Base-by-base conservation (phyloP, 2,113 vertebrate genomes). In the Chaetodon auriga region DNA sequence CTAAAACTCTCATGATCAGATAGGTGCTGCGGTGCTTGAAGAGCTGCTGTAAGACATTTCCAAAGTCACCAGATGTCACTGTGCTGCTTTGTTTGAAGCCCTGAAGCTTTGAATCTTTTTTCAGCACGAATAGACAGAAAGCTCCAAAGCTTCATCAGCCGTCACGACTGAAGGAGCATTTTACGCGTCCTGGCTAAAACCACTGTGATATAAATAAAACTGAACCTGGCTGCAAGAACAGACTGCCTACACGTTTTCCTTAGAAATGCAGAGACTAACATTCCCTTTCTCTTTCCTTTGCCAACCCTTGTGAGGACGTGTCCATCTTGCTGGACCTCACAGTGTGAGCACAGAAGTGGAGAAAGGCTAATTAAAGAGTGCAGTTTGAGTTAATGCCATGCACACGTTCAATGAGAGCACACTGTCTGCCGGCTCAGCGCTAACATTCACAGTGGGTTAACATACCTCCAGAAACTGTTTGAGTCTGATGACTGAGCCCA, bases 401-500 rank as follows among this genome's bases (percentile, higher is more conserved):
- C 8, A 60, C 57, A 18, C 16, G 25, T 15, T 58, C 3, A 6
- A 57, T 57, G 25, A 25, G 14, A 25, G 30, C 30, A 30, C 30
- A 30, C 2, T 30, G 30, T 30, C 30, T 30, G 30, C 5, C 12
- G 5, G 65, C 15, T 18, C 15, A 30, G 25, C 0, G 3, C 57
- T 2, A 1, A 60, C 66, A 0, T 45, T 25, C 35, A 15, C 43
- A 18, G n/a, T 1, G 12, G 9, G 30, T 1, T 13, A 3, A 35
- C 65, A 7, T 35, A 94, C 93, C 86, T 94, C 83, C 1, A 93
- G 83, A 25, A 94, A 94, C 58, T 91, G 75, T 65, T 87, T 90
- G 63, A 94, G 93, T 48, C 93, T 85, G 86, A 84, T 91, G 83
- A 94, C 86, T 0, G 93, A 93, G 60, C 93, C 93, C 93, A 92